A percentile compares a stretch with the other conserved stretches of the same genome.
Conservation (phyloP, 1,140 invertebrate species). For the Sycophila sp. region DNA sequence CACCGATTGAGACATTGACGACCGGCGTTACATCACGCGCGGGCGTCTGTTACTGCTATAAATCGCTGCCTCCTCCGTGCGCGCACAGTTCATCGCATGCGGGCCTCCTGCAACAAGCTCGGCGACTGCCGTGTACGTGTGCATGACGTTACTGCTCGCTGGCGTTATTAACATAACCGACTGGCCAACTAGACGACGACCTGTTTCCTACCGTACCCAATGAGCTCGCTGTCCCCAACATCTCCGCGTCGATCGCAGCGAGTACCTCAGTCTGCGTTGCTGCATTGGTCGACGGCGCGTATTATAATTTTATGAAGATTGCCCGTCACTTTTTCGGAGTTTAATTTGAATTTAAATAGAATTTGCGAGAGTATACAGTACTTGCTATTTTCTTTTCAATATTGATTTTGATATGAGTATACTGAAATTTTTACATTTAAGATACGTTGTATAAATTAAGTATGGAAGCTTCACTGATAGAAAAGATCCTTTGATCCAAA, state of each 20-base stretch:
- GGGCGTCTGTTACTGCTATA: slow-evolving; percentile 50
- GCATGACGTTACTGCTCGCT: neutral
- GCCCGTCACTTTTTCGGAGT: too few species aligned
- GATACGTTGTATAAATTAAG: too few species aligned
- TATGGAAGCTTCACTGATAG: too few species aligned
- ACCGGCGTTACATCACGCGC: slow-evolving; percentile 51
- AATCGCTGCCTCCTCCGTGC: slow-evolving; percentile 45
- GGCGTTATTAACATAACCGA: slow-evolving; percentile 56
- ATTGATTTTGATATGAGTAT: too few species aligned
- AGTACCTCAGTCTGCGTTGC: too few species aligned
- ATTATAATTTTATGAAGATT: too few species aligned
- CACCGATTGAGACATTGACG: slow-evolving; percentile 54
- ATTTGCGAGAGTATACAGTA: too few species aligned
- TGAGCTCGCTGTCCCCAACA: neutral
- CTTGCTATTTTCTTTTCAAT: neutral
- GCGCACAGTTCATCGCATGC: neutral
- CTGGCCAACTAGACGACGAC: slow-evolving; percentile 44
- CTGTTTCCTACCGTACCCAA: slow-evolving; percentile 30
- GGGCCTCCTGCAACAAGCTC: neutral
- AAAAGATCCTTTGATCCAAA: too few species aligned
- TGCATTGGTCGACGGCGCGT: too few species aligned
- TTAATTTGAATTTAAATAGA: too few species aligned
- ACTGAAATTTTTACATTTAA: too few species aligned
- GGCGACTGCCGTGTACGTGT: neutral
- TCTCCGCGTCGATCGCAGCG: too few species aligned